Evolutionary conservation across 2,888 invertebrate genomes (phyloP), one percentile per base, ranked within the genome.

Genomic region (Trichacis sp.): DNA sequence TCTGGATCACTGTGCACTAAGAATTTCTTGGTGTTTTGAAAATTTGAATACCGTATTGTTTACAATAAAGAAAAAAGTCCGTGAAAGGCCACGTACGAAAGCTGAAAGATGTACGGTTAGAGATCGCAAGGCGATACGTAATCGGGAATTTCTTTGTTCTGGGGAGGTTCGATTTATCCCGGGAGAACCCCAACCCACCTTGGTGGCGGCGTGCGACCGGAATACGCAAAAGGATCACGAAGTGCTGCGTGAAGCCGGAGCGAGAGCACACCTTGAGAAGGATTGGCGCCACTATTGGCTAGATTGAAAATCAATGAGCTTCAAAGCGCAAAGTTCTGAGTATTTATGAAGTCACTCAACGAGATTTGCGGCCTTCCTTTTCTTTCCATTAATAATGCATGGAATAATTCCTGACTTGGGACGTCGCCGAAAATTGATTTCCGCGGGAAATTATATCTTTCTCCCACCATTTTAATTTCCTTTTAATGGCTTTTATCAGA

Each of bases 221-320:
- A 69, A 69, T 69, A 69, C 56, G 61, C 65, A 66, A 67, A 51
- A 52, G 58, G 64, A 64, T 69, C 62, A 66, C 65, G 69, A 38
- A 69, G 53, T 53, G 56, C 59, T 57, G 65, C 58, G 69, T 64
- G 63, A 58, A 48, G 60, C 68, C 63, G 53, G 40, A n/a, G 19
- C 29, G 53, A 54, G 18, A 43, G 19, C 43, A 48, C 55, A 45
- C 47, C 48, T 60, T 58, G 61, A 62, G 65, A 61, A 61, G 58
- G 64, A 69, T 69, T 62, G 69, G 61, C 64, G 59, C 56, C 67
- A 64, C 64, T 61, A 65, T 50, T 55, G 59, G 56, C 60, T 72
- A 64, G 73, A 77, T 75, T 75, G 75, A 75, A 77, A 77, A 76
- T 75, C 76, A 76, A 76, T 76, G 76, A 74, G 69, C 71, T 73